A percentile compares a stretch with the other conserved stretches of the same genome.
Conservation (phyloP, 2,113 vertebrate genomes). For the Pelecanus crispus region DNA sequence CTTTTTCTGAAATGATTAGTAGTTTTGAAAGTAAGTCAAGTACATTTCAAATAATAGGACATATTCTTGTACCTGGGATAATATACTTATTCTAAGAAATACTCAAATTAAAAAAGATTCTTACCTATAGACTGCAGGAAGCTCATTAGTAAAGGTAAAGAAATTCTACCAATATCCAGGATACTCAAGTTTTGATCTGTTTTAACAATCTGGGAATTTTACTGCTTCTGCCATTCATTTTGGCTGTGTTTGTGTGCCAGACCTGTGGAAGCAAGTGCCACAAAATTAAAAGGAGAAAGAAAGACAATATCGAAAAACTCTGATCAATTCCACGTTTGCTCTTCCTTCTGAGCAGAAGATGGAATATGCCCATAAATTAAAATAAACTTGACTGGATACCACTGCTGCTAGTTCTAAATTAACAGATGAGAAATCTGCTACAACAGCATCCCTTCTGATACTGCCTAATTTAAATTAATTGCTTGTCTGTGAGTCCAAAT, state of each 20-base stretch:
- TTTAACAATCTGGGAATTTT: background rate
- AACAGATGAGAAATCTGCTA: conserved; percentile 41
- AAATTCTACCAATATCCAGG: background rate
- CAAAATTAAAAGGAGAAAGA: background rate
- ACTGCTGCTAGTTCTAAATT: conserved; percentile 23
- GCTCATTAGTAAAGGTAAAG: background rate
- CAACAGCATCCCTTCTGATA: conserved; percentile 16
- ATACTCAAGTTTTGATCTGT: background rate
- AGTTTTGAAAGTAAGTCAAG: background rate
- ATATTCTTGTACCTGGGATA: background rate
- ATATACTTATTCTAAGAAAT: background rate
- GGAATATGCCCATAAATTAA: conserved; percentile 9
- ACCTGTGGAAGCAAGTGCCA: background rate
- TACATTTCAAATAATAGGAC: background rate
- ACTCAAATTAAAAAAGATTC: background rate
- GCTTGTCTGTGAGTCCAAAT: conserved; percentile 39
- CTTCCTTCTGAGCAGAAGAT: background rate
- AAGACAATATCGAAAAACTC: background rate
- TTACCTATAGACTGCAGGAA: background rate
- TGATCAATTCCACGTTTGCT: background rate
- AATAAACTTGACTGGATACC: conserved; percentile 16
- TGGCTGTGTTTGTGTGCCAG: background rate
- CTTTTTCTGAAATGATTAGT: background rate
- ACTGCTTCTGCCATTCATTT: background rate
- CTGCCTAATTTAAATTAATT: conserved; percentile 59